A percentile compares a stretch with the other conserved stretches of the same genome.
Evolutionary conservation across 2,113 vertebrate genomes (phyloP).

Genomic region (Cichladusa arquata): DNA sequence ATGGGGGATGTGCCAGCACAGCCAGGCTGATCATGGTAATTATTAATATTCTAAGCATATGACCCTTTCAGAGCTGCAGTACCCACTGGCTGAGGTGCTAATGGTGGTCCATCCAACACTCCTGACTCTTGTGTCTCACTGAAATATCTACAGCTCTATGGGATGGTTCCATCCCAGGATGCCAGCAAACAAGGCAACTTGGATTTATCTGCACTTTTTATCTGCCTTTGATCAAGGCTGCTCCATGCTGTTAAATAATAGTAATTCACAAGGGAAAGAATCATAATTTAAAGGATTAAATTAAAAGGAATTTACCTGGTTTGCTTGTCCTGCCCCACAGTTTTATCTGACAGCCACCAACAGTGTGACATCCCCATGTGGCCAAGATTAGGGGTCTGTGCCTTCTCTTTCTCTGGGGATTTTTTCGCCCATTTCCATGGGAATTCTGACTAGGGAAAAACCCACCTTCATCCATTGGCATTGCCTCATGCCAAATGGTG

Average conservation of each 20-base stretch:
- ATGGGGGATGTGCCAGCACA: accelerated
- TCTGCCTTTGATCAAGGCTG: neutral
- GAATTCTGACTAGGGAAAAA: neutral
- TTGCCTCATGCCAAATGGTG: neutral
- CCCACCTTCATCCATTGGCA: neutral
- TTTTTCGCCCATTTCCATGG: neutral
- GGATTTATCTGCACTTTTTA: neutral
- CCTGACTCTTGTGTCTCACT: neutral
- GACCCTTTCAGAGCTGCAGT: neutral
- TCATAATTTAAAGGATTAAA: too few species aligned
- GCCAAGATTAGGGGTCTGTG: neutral
- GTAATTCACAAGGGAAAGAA: neutral
- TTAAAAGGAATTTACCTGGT: neutral
- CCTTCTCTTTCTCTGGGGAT: neutral
- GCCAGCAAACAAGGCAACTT: neutral
- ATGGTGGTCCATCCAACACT: neutral
- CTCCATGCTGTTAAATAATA: neutral
- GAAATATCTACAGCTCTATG: neutral
- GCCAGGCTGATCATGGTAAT: neutral
- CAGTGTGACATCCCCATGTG: accelerated
- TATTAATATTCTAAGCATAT: neutral
- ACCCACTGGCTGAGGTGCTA: neutral
- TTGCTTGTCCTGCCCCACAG: neutral
- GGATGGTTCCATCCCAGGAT: neutral
- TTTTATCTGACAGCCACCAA: neutral